Evolutionary conservation across 2,797 vertebrate species (phyloP), one percentile per base, ranked within the genome.

Genomic region (Mionectes olivaceus): DNA sequence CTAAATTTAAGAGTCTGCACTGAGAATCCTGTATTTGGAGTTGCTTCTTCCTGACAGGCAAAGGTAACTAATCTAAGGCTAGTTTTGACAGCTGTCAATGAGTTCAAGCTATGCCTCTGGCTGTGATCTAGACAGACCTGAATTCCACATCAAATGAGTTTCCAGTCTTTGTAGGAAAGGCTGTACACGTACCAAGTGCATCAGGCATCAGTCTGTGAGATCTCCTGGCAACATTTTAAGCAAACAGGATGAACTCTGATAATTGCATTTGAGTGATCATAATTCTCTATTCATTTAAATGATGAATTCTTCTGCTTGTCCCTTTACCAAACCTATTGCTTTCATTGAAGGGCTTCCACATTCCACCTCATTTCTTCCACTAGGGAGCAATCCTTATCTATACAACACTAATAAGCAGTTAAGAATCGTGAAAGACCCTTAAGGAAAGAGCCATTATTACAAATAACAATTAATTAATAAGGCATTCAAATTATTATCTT

Each of bases 401-500:
- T 77, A 52, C 32, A 90, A 67, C 81, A 64, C 85, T 96, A 95
- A 91, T 94, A 85, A 91, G 78, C 75, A 83, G 75, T 94, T 96
- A 95, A 95, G 39, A 75, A 92, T 91, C 71, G 90, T 91, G 63
- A 96, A 95, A 96, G 75, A 95, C 83, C 88, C 89, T 84, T 87
- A 93, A 95, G 90, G 83, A 95, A 90, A 90, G 65, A 94, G 35
- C 61, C 69, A 65, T 96, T 95, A 91, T 91, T 92, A 52, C 83
- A 92, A 95, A 94, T 97, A 95, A 93, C 81, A 90, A 94, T 94
- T 92, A 94, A 94, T 97, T 93, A 97, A 96, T 94, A 94, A 84
- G 95, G 75, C 91, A 94, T 86, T 94, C 60, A 92, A 94, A 96
- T 94, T 14, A 95, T 81, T 90, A 87, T 93, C 90, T 91, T 94